Percentiles rank a stretch among this genome's conserved stretches.
These are phyloP conservation scores for Sceliomorpha sp. DNA, from an alignment of 2,888 invertebrate species.

Conservation along the genomic window DNA sequence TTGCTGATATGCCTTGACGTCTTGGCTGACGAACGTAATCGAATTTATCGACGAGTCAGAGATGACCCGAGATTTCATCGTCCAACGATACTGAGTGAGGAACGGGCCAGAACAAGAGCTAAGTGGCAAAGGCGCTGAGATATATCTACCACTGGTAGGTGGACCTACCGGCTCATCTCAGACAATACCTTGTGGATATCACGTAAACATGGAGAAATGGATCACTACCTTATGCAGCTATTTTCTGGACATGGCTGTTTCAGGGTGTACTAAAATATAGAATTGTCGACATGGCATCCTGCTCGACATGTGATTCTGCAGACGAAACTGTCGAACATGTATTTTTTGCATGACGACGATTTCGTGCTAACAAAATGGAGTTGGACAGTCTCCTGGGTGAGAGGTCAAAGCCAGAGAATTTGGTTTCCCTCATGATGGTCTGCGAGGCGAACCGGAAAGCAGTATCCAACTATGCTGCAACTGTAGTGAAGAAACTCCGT, in stretches of 20 bases:
- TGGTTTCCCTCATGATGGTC: slow-evolving; percentile 27
- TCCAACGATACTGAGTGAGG: no score
- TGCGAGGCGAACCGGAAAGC: slow-evolving; percentile 27
- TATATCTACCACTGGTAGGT: no score
- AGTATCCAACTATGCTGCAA: slow-evolving; percentile 15
- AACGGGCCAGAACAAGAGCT: no score
- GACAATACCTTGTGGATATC: no score
- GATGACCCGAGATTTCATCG: not conserved
- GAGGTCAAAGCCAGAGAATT: slow-evolving; percentile 22
- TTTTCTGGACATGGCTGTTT: slow-evolving; percentile 36
- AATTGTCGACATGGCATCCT: slow-evolving; percentile 1
- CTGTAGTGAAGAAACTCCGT: slow-evolving; percentile 13
- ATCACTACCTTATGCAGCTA: slow-evolving; percentile 30
- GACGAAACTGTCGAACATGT: not conserved
- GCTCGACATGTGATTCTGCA: slow-evolving; percentile 9
- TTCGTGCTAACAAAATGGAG: not conserved
- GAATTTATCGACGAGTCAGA: slow-evolving; percentile 1
- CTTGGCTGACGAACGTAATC: not conserved
- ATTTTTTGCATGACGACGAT: slow-evolving; percentile 10
- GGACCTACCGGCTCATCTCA: no score
- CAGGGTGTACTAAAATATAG: slow-evolving; percentile 30
- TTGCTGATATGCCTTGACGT: slow-evolving; percentile 5
- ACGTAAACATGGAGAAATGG: no score
- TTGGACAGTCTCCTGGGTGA: not conserved
- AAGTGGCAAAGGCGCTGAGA: no score